Percentiles rank a stretch among this genome's conserved stretches.
Evolutionary conservation across 1,140 invertebrate species (phyloP).

Genomic region (Drosophila sucinea): DNA sequence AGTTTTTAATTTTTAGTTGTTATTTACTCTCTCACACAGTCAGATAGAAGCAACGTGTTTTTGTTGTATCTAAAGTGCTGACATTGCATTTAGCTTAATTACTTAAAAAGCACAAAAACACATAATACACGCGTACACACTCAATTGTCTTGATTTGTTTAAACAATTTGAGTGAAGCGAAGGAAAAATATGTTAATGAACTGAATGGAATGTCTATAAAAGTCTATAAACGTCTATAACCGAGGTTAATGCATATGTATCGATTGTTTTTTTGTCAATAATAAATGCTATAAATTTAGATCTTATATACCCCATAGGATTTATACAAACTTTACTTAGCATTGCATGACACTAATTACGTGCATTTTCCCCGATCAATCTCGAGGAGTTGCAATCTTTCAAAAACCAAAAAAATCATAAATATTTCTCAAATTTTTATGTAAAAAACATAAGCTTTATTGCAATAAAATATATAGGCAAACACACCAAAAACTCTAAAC

Average conservation of each 20-base stretch:
- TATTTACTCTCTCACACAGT: slow-evolving; percentile 18
- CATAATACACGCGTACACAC: slow-evolving; percentile 17
- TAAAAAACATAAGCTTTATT: neutral
- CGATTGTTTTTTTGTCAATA: no score
- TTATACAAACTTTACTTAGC: no score
- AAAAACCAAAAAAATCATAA: no score
- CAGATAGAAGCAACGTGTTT: slow-evolving; percentile 39
- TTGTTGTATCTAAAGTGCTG: slow-evolving; percentile 39
- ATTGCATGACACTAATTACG: no score
- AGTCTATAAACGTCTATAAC: neutral
- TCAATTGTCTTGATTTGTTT: slow-evolving; percentile 36
- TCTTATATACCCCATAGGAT: no score
- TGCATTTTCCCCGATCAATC: no score
- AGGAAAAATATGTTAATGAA: neutral
- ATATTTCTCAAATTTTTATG: no score
- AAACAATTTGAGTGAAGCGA: slow-evolving; percentile 1
- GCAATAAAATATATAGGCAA: slow-evolving; percentile 32
- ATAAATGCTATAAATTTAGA: no score
- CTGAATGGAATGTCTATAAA: slow-evolving; percentile 35
- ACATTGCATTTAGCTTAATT: slow-evolving; percentile 65
- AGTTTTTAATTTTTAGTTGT: slow-evolving; percentile 21
- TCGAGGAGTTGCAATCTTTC: no score
- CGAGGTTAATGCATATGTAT: no score
- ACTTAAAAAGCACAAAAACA: slow-evolving; percentile 41
- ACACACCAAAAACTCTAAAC: slow-evolving; percentile 28